Evolutionary conservation across 2,113 vertebrate genomes (phyloP).

Genomic region (Elaphurus davidianus): DNA sequence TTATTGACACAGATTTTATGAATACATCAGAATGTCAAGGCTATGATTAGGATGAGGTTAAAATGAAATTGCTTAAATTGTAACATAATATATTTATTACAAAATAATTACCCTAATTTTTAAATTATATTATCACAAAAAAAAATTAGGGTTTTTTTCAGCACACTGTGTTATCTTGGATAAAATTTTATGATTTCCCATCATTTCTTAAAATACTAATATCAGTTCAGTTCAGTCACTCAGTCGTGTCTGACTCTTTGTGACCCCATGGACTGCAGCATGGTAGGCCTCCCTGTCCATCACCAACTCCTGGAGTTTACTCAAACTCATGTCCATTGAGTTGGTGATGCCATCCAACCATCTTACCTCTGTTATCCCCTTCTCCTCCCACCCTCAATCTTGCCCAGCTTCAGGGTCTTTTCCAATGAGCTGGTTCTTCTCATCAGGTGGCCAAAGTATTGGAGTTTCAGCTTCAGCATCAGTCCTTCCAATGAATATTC

Average conservation of each 20-base stretch:
- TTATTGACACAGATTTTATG: neutral
- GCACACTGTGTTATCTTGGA: neutral
- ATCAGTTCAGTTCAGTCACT: neutral
- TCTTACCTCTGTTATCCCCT: neutral
- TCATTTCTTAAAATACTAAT: neutral
- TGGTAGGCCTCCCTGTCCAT: neutral
- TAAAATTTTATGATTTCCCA: neutral
- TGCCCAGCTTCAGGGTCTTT: neutral
- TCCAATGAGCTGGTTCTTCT: neutral
- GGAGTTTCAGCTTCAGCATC: neutral
- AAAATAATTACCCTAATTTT: neutral
- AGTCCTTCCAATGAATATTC: neutral
- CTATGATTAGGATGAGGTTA: neutral
- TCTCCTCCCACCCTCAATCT: fast-evolving
- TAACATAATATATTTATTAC: neutral
- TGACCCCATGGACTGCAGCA: neutral
- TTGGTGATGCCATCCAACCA: neutral
- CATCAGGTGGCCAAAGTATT: neutral
- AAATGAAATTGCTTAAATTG: neutral
- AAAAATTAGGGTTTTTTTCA: neutral
- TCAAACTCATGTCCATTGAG: neutral
- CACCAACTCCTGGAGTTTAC: neutral
- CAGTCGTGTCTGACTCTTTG: neutral
- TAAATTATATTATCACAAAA: neutral
- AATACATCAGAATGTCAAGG: neutral